Percentiles rank a stretch among this genome's conserved stretches.
Evolutionary conservation across 2,888 invertebrate genomes (phyloP).

Genomic region (Notocelia uddmanniana): DNA sequence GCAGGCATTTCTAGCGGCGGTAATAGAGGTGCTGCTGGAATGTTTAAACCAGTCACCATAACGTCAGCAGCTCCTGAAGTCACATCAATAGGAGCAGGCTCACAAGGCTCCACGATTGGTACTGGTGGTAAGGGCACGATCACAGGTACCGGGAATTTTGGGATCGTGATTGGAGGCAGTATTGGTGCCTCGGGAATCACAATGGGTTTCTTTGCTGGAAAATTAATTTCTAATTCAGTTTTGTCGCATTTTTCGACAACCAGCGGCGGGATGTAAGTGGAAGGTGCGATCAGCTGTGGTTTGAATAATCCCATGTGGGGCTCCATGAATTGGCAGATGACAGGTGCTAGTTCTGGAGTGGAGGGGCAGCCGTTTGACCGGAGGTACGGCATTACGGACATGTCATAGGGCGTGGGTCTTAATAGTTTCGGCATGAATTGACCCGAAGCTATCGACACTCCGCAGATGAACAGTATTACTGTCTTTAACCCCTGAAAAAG

Average conservation of each 20-base stretch:
- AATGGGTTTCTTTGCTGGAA: slow-evolving; percentile 36
- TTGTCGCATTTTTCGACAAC: slow-evolving; percentile 43
- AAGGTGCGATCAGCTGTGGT: slow-evolving; percentile 49
- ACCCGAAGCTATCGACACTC: slow-evolving; percentile 48
- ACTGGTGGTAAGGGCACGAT: slow-evolving; percentile 5
- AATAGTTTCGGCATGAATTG: slow-evolving; percentile 16
- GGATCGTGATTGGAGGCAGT: slow-evolving; percentile 46
- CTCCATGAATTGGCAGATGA: slow-evolving; percentile 53
- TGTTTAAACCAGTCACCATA: neutral
- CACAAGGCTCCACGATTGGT: slow-evolving; percentile 20
- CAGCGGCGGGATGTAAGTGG: slow-evolving; percentile 42
- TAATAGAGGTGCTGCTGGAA: slow-evolving; percentile 28
- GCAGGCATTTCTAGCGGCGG: slow-evolving; percentile 15
- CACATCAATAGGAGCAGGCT: slow-evolving; percentile 5
- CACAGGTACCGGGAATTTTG: slow-evolving; percentile 37
- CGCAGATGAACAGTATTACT: slow-evolving; percentile 54
- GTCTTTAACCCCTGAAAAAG: slow-evolving; percentile 54
- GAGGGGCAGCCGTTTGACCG: slow-evolving; percentile 35
- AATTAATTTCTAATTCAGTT: slow-evolving; percentile 41
- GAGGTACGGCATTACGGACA: slow-evolving; percentile 1
- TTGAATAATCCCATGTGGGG: slow-evolving; percentile 57
- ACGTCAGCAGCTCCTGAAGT: neutral
- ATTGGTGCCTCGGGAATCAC: slow-evolving; percentile 46
- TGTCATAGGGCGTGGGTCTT: slow-evolving; percentile 11
- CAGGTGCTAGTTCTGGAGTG: slow-evolving; percentile 47